Evolutionary conservation across 2,113 vertebrate genomes (phyloP), one percentile per base, ranked within the genome.

Genomic region (Lipophrys pholis): DNA sequence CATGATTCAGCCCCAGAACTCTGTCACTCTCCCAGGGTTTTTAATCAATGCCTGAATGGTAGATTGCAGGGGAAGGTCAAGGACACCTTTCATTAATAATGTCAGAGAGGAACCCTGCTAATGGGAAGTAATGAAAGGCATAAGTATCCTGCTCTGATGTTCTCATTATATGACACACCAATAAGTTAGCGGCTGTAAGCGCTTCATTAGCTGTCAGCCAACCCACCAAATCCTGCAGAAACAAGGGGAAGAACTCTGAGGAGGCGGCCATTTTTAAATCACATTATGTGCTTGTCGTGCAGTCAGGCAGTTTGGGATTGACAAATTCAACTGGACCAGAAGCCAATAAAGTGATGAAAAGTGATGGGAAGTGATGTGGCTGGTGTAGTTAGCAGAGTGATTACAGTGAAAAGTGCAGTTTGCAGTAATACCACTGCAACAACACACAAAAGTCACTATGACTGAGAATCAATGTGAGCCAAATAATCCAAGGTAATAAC

Each of bases 21-120:
- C 67, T 65, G 53, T 88, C 73, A 63, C 69, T 82, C 80, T 80
- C 68, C 45, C 48, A 51, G 53, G 55, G 60, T 76, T 76, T 74
- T 86, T 91, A 89, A 92, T 92, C 86, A 86, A 64, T 82, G 84
- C 54, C 69, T 46, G 58, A 69, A 72, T 66, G 56, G 49, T 58
- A 70, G 73, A 86, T 86, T 85, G 63, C 77, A 64, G 62, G 54
- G 81, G 81, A 91, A 90, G 85, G 81, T 89, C 85, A 84, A 85
- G 78, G 73, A 65, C 80, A 74, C 58, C 81, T 81, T 66, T 84
- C 83, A 90, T 87, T 87, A 81, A 84, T 86, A 82, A 84, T 78
- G 66, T 76, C 73, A 70, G 45, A 75, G 81, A 87, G 82, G 82
- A 77, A 41, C 69, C 64, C 58, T 53, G 45, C 61, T 84, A 88